A percentile compares a stretch with the other conserved stretches of the same genome.
These are phyloP conservation scores for Sylvilagus floridanus DNA, from an alignment of 2,797 vertebrate genomes.

Conservation along the genomic window DNA sequence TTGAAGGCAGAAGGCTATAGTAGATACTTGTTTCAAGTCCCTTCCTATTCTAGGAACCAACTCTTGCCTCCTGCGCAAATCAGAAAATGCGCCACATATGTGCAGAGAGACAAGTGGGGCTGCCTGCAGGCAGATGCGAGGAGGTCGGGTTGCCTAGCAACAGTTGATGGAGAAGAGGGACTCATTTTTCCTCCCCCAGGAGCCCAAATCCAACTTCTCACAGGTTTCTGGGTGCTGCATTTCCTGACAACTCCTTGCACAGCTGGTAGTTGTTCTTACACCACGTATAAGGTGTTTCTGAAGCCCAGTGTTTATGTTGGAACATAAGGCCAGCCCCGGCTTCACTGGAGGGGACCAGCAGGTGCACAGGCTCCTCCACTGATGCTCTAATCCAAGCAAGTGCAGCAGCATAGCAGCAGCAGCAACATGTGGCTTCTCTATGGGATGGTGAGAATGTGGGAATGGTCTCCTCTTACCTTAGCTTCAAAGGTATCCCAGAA, in stretches of 20 bases:
- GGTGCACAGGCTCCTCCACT: not conserved
- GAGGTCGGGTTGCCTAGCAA: conserved; percentile 50
- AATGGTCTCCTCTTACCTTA: not conserved
- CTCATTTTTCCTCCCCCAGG: not conserved
- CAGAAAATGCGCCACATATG: not conserved
- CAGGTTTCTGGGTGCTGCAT: not conserved
- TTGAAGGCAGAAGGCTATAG: not conserved
- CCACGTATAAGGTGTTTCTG: not conserved
- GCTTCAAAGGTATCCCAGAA: not conserved
- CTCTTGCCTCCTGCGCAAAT: conserved; percentile 46
- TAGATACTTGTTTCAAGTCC: conserved; percentile 8
- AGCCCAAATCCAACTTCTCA: conserved; percentile 10
- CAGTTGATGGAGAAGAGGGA: not conserved
- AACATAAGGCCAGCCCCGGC: not conserved
- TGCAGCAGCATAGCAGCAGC: not conserved
- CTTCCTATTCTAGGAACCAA: conserved; percentile 38
- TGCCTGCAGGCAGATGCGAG: not conserved
- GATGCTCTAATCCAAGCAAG: not conserved
- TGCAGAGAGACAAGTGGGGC: not conserved
- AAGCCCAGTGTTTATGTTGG: not conserved
- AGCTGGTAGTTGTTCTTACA: not conserved
- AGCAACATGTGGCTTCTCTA: not conserved
- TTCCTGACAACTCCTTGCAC: not conserved
- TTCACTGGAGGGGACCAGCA: not conserved
- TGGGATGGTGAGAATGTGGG: not conserved